These are phyloP conservation scores for Pristionchus exspectatus DNA, from an alignment of 2,888 invertebrate species.

Conservation along the genomic window DNA sequence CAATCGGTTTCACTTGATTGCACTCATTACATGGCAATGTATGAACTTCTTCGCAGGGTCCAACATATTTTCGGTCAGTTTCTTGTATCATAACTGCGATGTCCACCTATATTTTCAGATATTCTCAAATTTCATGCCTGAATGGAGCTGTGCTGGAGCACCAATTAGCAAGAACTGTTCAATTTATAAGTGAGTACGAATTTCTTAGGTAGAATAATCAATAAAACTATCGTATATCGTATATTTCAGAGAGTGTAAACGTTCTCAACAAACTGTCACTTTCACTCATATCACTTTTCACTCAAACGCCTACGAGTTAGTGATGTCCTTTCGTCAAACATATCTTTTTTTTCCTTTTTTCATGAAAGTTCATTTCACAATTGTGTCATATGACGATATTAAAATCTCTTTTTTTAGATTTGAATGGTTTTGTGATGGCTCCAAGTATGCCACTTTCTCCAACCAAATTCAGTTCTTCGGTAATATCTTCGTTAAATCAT, in stretches of 20 bases:
- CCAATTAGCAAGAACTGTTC: not conserved
- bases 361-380: too few relatives aligned
- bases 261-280: not conserved
- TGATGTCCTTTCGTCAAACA: not conserved
- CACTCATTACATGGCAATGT: not conserved
- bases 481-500: not conserved
- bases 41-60: conserved; percentile 36
- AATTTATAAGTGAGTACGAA: not conserved
- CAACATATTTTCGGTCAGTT: not conserved
- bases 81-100: too few relatives aligned
- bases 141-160: conserved; percentile 8
- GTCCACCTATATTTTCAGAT: conserved; percentile 26
- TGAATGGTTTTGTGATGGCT: conserved; percentile 73
- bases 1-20: not conserved
- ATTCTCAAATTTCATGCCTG: conserved; percentile 37
- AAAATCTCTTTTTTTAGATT: conserved; percentile 62
- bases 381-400: too few relatives aligned
- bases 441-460: conserved; percentile 69
- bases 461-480: conserved; percentile 71
- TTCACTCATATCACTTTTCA: conserved; percentile 27
- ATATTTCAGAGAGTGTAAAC: not conserved
- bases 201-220: too few relatives aligned
- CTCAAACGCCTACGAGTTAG: conserved; percentile 1
- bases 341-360: too few relatives aligned
- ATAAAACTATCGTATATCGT: too few relatives aligned